phyloP scores from a whole-genome alignment of 2,888 invertebrate genomes.

The Oxytorus armatus region DNA sequence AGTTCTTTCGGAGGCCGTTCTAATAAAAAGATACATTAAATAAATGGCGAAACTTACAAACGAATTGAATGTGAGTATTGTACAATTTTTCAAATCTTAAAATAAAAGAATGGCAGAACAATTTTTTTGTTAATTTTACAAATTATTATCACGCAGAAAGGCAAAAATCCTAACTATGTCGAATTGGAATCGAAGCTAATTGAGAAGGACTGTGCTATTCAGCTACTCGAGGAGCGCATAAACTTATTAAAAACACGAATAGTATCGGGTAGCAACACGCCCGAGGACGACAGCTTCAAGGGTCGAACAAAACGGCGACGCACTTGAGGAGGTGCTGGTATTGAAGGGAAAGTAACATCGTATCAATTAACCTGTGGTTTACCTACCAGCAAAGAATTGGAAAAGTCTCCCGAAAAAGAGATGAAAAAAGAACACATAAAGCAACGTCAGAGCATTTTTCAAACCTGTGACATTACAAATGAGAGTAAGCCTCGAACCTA shows the following conservation, averaged over 20 bases:
- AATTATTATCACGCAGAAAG: too few relatives aligned
- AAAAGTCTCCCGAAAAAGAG: conserved; percentile 43
- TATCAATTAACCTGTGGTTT: conserved; percentile 33
- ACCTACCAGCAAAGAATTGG: conserved; percentile 69
- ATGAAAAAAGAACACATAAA: conserved; percentile 54
- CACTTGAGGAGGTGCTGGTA: conserved; percentile 79
- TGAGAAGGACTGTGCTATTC: conserved; percentile 77
- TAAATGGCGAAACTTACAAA: conserved; percentile 88
- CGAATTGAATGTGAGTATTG: conserved; percentile 86
- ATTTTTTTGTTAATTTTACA: not conserved
- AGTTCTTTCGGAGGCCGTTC: conserved; percentile 89
- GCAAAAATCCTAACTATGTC: conserved; percentile 71
- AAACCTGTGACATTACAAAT: conserved; percentile 61
- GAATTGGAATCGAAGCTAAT: conserved; percentile 59
- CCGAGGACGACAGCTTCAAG: conserved; percentile 67
- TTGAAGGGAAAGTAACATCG: conserved; percentile 41
- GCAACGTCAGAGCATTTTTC: conserved; percentile 73
- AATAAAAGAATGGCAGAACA: too few relatives aligned
- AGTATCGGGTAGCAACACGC: conserved; percentile 71
- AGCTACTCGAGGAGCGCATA: conserved; percentile 80
- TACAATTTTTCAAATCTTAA: too few relatives aligned
- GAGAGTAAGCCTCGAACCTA: too few relatives aligned
- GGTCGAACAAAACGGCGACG: conserved; percentile 76
- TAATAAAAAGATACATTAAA: conserved; percentile 89
- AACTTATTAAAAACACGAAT: conserved; percentile 78